phyloP scores from a whole-genome alignment of 2,797 vertebrate genomes.

The Acipenser oxyrinchus region DNA sequence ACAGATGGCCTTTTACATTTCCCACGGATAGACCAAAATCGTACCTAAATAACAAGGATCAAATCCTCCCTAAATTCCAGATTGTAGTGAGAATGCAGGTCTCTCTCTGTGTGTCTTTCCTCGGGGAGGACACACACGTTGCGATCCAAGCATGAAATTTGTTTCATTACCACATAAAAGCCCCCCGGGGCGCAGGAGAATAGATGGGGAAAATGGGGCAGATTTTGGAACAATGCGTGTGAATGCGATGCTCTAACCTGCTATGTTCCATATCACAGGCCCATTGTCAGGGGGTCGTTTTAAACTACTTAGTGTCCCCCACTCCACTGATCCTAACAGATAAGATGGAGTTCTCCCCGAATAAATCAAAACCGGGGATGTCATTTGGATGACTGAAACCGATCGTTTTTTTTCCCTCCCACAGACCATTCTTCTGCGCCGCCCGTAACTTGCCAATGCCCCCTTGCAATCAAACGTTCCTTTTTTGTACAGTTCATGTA shows the following conservation, averaged over 20 bases:
- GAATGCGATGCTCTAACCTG: conserved; percentile 73
- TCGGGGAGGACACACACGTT: conserved; percentile 66
- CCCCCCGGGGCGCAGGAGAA: conserved; percentile 69
- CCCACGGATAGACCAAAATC: conserved; percentile 15
- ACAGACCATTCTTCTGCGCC: neutral
- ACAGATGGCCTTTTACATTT: no score
- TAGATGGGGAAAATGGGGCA: conserved; percentile 53
- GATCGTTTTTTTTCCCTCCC: neutral
- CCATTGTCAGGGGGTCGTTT: conserved; percentile 69
- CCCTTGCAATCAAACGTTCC: neutral
- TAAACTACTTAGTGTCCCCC: conserved; percentile 69
- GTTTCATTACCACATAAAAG: conserved; percentile 83
- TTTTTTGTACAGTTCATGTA: conserved; percentile 41
- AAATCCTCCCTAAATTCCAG: conserved; percentile 54
- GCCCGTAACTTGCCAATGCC: neutral
- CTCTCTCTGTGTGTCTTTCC: conserved; percentile 27
- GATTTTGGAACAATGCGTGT: conserved; percentile 62
- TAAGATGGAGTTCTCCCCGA: conserved; percentile 59
- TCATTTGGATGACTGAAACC: conserved; percentile 22
- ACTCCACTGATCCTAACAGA: conserved; percentile 61
- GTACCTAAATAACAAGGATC: conserved; percentile 22
- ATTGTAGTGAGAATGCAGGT: conserved; percentile 41
- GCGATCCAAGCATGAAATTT: conserved; percentile 53
- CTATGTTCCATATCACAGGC: conserved; percentile 58
- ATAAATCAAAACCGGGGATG: conserved; percentile 44